Percentiles rank a stretch among this genome's conserved stretches.
Evolutionary conservation across 2,888 invertebrate species (phyloP).

Genomic region (Caenorhabditis becei): DNA sequence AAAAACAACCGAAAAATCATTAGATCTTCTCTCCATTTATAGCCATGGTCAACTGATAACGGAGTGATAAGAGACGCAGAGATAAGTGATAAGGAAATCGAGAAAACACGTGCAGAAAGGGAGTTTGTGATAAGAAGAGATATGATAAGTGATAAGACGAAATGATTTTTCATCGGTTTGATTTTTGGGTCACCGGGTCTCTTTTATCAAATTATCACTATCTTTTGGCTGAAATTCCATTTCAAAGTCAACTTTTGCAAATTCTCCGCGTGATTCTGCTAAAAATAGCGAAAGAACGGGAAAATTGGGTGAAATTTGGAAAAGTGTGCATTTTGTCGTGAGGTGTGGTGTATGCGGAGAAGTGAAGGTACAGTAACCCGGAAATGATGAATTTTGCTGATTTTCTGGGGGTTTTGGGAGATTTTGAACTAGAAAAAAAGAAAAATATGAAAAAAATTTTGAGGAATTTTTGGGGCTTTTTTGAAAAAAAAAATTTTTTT

Average conservation of each 20-base stretch:
- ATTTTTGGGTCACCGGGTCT: constrained; percentile 6
- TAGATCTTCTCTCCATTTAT: too few relatives aligned
- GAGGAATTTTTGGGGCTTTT: too few relatives aligned
- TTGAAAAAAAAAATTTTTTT: too few relatives aligned
- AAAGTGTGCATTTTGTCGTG: too few relatives aligned
- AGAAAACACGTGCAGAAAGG: constrained; percentile 19
- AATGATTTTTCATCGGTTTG: constrained; percentile 27
- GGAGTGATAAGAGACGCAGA: constrained; percentile 37
- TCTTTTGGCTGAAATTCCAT: too few relatives aligned
- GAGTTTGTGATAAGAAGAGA: background rate
- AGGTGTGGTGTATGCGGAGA: too few relatives aligned
- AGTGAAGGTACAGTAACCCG: too few relatives aligned
- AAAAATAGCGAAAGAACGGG: too few relatives aligned
- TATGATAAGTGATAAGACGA: background rate
- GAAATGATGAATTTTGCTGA: too few relatives aligned
- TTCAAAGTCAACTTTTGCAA: too few relatives aligned
- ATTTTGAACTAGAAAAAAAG: background rate
- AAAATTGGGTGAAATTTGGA: background rate
- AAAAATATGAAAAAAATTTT: background rate
- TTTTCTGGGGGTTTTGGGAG: background rate
- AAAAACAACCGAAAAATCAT: constrained; percentile 2
- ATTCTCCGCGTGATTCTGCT: too few relatives aligned
- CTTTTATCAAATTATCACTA: too few relatives aligned
- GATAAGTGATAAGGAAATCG: constrained; percentile 22
- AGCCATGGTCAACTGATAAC: background rate